These are phyloP conservation scores for Melanotaenia duboulayi DNA, from an alignment of 2,113 vertebrate species.

Conservation along the genomic window DNA sequence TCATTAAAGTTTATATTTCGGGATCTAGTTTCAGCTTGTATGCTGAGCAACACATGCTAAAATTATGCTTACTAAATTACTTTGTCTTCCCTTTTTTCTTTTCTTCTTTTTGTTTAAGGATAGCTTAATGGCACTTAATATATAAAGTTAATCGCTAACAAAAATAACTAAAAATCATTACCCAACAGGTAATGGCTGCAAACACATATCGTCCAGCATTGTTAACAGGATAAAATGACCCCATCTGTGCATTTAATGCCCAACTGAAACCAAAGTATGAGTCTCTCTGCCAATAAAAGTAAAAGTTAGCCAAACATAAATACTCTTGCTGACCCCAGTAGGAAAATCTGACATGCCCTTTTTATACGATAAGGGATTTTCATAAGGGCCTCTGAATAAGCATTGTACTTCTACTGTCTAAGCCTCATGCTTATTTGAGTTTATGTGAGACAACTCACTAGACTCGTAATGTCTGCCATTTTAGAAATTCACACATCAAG, in stretches of 20 bases:
- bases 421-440: conserved; percentile 40
- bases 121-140: not conserved
- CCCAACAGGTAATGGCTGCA: not conserved
- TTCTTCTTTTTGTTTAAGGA: not conserved
- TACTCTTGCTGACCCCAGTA: conserved; percentile 28
- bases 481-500: not conserved
- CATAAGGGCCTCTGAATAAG: conserved; percentile 22
- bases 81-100: not conserved
- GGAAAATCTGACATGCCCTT: conserved; percentile 45
- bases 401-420: conserved; percentile 17
- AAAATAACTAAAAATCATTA: conserved; percentile 13
- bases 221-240: conserved; percentile 34
- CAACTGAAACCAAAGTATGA: conserved; percentile 24
- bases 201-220: conserved; percentile 11
- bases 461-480: conserved; percentile 15
- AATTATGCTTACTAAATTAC: conserved; percentile 12
- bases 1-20: conserved; percentile 32
- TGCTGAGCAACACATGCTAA: conserved; percentile 11
- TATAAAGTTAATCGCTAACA: conserved; percentile 18
- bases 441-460: not conserved
- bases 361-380: conserved; percentile 53
- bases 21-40: conserved; percentile 44
- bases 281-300: conserved; percentile 33
- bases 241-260: conserved; percentile 4
- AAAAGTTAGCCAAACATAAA: conserved; percentile 22